Evolutionary conservation across 2,797 vertebrate species (phyloP).

Genomic region (Clamator glandarius): DNA sequence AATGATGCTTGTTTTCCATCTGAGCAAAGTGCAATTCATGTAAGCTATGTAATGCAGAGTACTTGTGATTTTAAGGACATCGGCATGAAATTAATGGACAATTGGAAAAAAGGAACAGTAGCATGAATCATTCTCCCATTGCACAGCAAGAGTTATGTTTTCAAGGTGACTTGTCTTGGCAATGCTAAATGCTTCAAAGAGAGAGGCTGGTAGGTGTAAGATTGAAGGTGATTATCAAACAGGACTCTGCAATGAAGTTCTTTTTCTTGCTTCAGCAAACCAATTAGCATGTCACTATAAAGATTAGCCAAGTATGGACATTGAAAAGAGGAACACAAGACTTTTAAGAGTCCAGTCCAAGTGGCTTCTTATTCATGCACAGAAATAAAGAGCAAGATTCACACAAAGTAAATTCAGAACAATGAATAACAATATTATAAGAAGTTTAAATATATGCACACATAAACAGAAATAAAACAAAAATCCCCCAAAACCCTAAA

Average conservation of each 20-base stretch:
- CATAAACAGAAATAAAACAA: background rate
- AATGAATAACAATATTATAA: background rate
- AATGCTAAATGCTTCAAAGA: background rate
- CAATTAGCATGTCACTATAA: background rate
- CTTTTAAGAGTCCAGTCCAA: background rate
- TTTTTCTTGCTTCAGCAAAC: background rate
- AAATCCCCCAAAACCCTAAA: background rate
- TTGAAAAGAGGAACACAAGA: background rate
- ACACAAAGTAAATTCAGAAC: background rate
- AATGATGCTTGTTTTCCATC: background rate
- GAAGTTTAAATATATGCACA: background rate
- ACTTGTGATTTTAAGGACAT: background rate
- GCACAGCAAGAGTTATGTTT: background rate
- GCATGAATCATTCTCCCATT: background rate
- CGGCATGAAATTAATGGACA: background rate
- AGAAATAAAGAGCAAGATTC: background rate
- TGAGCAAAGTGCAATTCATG: background rate
- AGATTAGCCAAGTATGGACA: background rate
- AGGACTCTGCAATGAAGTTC: background rate
- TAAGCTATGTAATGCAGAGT: background rate
- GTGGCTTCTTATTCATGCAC: background rate
- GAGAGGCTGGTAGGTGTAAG: background rate
- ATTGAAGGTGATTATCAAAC: background rate
- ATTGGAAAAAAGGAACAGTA: background rate
- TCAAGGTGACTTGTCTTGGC: background rate